Evolutionary conservation across 2,797 vertebrate genomes (phyloP).

Genomic region (Centropyge bicolor): DNA sequence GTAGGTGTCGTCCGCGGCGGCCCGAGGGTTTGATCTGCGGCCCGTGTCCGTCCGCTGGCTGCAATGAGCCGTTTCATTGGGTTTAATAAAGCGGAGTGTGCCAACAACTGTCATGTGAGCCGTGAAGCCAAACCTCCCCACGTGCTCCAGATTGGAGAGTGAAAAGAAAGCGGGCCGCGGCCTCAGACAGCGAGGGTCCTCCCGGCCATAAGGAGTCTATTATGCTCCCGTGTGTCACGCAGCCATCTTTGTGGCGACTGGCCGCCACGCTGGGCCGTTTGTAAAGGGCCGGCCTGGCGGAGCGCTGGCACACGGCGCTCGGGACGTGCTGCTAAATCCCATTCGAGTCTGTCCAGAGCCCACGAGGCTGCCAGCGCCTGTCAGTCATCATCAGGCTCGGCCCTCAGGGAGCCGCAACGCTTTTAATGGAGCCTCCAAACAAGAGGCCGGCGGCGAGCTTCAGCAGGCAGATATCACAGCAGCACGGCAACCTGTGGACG

Average conservation of each 20-base stretch:
- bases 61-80: conserved; percentile 81
- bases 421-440: conserved; percentile 52
- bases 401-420: conserved; percentile 47
- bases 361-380: conserved; percentile 65
- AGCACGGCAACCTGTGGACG: conserved; percentile 9
- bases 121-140: conserved; percentile 70
- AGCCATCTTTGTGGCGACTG: conserved; percentile 40
- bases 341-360: conserved; percentile 79
- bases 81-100: conserved; percentile 81
- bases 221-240: conserved; percentile 57
- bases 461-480: background rate
- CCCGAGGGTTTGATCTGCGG: conserved; percentile 73
- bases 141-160: conserved; percentile 50
- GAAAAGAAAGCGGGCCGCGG: conserved; percentile 10
- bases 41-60: conserved; percentile 63
- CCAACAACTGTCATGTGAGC: conserved; percentile 73
- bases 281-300: conserved; percentile 49
- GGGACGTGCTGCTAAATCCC: conserved; percentile 74
- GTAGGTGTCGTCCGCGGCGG: conserved; percentile 34
- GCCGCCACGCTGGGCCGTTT: conserved; percentile 54
- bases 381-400: conserved; percentile 66
- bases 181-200: conserved; percentile 51
- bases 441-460: conserved; percentile 17
- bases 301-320: conserved; percentile 51
- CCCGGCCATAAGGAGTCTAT: conserved; percentile 62